Base-by-base conservation (phyloP, 2,113 vertebrate genomes). In the Periophthalmodon schlosseri region DNA sequence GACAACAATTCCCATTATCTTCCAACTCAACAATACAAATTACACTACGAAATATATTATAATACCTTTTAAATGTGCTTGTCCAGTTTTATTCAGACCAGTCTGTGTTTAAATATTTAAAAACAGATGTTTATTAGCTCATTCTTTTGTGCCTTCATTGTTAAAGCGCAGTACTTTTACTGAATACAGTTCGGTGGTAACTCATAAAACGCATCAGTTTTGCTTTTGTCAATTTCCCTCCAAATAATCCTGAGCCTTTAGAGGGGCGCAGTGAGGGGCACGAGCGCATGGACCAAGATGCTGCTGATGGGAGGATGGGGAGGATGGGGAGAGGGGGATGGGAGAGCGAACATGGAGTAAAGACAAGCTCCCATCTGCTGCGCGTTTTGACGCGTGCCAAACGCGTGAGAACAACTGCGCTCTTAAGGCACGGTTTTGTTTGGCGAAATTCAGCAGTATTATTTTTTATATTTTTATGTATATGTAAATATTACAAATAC, bases 381-480 rank as follows among this genome's bases (percentile, higher is more conserved):
- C 69, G 68, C 60, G 61, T 66, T 85, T 60, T 91, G 94, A 90
- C 94, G 91, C 93, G 94, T 94, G 94, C 91, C 92, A 76, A 86
- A 69, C 91, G 89, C 93, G 90, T 94, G 93, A 91, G 74, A 88
- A 79, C 75, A 20, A 60, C 84, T 8, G 73, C 54, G 77, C 56
- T 69, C 64, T 50, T 74, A 2, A 9, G 50, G 61, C 24, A 0
- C 36, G 5, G 44, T 72, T 68, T 44, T n/a, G 36, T 72, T 24
- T 5, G 34, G 13, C 1, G 1, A 56, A 56, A n/a, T 21, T 54
- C 52, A n/a, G 10, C 52, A 8, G 8, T 7, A 52, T 52, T 54
- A 16, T n/a, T 54, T n/a, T 9, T 54, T 39, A 39, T 39, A 5
- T n/a, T 21, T 56, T 56, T 21, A 56, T 56, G 49, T n/a, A 56